Evolutionary conservation across 2,888 invertebrate species (phyloP).

Genomic region (Microchrysa polita): DNA sequence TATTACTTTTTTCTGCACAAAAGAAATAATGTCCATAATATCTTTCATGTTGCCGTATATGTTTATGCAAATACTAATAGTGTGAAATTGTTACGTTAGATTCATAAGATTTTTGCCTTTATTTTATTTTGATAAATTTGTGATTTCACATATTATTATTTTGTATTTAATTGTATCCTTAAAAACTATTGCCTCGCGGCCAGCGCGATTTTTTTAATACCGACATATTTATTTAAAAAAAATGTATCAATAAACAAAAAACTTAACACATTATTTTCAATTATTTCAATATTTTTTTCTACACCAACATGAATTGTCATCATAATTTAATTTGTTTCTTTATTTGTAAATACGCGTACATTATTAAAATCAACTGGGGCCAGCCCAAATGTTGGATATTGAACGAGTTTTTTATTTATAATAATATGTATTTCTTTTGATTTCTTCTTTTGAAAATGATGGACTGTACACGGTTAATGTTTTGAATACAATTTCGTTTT

Average conservation of each 20-base stretch:
- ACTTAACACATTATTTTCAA: no score
- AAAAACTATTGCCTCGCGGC: conserved; percentile 42
- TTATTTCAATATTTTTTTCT: background rate
- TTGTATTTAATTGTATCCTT: background rate
- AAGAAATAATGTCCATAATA: background rate
- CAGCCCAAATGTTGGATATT: conserved; percentile 53
- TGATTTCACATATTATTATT: no score
- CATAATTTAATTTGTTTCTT: conserved; percentile 34
- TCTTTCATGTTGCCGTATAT: background rate
- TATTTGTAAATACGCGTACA: background rate
- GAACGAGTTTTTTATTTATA: no score
- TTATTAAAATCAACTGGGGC: conserved; percentile 49
- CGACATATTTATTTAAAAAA: no score
- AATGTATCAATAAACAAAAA: no score
- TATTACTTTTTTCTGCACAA: no score
- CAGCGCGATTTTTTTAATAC: conserved; percentile 44
- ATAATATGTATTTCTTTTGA: conserved; percentile 11
- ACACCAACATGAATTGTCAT: conserved; percentile 9
- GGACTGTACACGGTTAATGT: conserved; percentile 25
- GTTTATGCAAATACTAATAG: background rate
- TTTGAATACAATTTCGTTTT: conserved; percentile 33
- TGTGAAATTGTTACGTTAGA: conserved; percentile 39
- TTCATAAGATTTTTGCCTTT: conserved; percentile 47
- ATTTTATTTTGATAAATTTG: conserved; percentile 11
- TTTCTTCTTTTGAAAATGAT: conserved; percentile 17